phyloP scores from a whole-genome alignment of 2,888 invertebrate species.

The Paralinhomoeus sp. region DNA sequence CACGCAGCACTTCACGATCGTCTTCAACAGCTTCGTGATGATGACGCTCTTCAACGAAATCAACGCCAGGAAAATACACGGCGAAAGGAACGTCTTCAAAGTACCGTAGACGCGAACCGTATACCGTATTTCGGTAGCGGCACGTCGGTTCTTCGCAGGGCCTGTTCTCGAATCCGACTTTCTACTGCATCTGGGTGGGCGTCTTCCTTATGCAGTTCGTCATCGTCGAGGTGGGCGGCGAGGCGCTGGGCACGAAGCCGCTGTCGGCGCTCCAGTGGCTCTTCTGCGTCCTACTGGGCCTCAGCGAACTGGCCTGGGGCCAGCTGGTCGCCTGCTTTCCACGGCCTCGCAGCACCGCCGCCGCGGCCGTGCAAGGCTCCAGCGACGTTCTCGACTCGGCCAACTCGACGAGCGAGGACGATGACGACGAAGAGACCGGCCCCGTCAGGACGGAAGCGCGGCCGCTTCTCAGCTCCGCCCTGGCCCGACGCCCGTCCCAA shows the following conservation, averaged over 20 bases:
- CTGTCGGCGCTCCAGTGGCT: conserved; percentile 87
- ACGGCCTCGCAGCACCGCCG: too few species aligned
- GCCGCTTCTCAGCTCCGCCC: too few species aligned
- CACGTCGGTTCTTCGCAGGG: conserved; percentile 38
- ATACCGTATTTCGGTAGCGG: not conserved
- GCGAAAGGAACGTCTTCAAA: too few species aligned
- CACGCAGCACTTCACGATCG: conserved; percentile 82
- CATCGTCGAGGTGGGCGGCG: conserved; percentile 82
- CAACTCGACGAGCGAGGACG: too few species aligned
- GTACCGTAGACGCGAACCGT: not conserved
- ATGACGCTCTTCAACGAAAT: not conserved
- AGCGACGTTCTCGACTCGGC: too few species aligned
- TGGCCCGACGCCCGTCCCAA: too few species aligned
- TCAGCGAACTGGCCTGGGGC: conserved; percentile 87
- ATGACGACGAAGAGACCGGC: too few species aligned
- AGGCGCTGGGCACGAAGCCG: conserved; percentile 55
- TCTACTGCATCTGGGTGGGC: conserved; percentile 89
- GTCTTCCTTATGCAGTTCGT: conserved; percentile 63
- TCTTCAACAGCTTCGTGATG: conserved; percentile 98
- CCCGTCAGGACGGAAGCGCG: too few species aligned
- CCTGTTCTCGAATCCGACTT: conserved; percentile 87
- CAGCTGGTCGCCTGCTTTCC: too few species aligned
- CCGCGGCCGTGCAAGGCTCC: too few species aligned
- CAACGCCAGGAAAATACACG: not conserved
- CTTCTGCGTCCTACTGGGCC: conserved; percentile 91